phyloP scores from a whole-genome alignment of 2,888 invertebrate species.

The Ectemnius continuus region DNA sequence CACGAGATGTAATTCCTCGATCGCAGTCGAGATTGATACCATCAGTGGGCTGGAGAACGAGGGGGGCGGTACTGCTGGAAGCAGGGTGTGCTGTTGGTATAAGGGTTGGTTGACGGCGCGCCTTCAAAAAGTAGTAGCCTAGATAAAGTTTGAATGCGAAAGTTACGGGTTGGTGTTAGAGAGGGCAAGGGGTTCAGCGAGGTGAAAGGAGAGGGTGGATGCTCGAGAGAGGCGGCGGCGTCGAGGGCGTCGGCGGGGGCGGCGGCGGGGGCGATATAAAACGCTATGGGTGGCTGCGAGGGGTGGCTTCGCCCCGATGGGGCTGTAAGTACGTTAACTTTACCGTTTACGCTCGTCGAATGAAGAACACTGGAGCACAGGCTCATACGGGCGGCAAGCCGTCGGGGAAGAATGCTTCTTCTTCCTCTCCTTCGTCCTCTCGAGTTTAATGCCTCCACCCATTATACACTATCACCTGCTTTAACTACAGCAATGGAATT shows the following conservation, averaged over 20 bases:
- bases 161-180: slow-evolving; percentile 48
- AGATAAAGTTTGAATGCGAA: slow-evolving; percentile 61
- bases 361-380: slow-evolving; percentile 29
- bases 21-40: slow-evolving; percentile 29
- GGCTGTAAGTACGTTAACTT: slow-evolving; percentile 55
- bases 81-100: slow-evolving; percentile 2
- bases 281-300: slow-evolving; percentile 29
- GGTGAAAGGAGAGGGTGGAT: background rate
- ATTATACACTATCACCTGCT: slow-evolving; percentile 3
- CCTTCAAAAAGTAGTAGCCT: slow-evolving; percentile 49
- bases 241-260: background rate
- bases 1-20: slow-evolving; percentile 60
- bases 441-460: slow-evolving; percentile 2
- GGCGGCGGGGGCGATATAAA: slow-evolving; percentile 31
- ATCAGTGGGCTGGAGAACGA: background rate
- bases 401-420: background rate
- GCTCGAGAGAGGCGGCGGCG: background rate
- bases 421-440: background rate
- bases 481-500: slow-evolving; percentile 1
- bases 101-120: slow-evolving; percentile 43
- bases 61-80: background rate
- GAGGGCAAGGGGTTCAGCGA: slow-evolving; percentile 16
- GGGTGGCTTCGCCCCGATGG: slow-evolving; percentile 40
- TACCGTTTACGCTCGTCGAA: slow-evolving; percentile 48
- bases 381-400: slow-evolving; percentile 29